Base-by-base conservation (phyloP, 2,888 invertebrate genomes). In the Scaptomyza reducta region DNA sequence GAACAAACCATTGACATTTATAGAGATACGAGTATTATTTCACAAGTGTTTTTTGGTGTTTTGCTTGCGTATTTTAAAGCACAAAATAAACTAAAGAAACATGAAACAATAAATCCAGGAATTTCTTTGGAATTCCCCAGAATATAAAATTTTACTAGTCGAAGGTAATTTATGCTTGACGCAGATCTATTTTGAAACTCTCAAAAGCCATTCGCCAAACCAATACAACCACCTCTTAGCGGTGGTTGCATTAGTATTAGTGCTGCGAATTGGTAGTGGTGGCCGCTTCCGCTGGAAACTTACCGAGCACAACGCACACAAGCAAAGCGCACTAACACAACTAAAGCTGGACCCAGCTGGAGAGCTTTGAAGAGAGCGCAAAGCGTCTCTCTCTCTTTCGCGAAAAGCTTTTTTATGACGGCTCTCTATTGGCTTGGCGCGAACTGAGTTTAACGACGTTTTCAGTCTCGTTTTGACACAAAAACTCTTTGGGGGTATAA, bases 401-500 rank as follows among this genome's bases (percentile, higher is more conserved):
- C 22, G 25, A 60, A 57, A 46, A 68, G 78, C 78, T 80, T 78
- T 65, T 41, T 45, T 16, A 31, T 31, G 61, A 59, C 66, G 69
- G 64, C 70, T 56, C 14, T 56, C 65, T 16, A 49, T 49, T 57
- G 54, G 47, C 77, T 74, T 66, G 63, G 60, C 65, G 60, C 77
- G 50, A 50, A 66, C 65, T 63, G 68, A 60, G 72, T 64, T 84
- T 71, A 67, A 56, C 74, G 77, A 57, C 71, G 77, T 55, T 79
- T 74, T 75, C 74, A 82, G 75, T 89, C 84, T 88, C 87, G 82
- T 82, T 74, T 74, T 82, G 79, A 70, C 87, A 85, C 85, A 88
- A 86, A 89, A 89, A 87, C 89, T 87, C 86, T 82, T 89, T 85
- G 76, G 83, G 89, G 84, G 91, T 92, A 92, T 92, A 92, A 91